Base-by-base conservation (phyloP, 2,888 invertebrate species). In the Glyphotaelius pellucidus region DNA sequence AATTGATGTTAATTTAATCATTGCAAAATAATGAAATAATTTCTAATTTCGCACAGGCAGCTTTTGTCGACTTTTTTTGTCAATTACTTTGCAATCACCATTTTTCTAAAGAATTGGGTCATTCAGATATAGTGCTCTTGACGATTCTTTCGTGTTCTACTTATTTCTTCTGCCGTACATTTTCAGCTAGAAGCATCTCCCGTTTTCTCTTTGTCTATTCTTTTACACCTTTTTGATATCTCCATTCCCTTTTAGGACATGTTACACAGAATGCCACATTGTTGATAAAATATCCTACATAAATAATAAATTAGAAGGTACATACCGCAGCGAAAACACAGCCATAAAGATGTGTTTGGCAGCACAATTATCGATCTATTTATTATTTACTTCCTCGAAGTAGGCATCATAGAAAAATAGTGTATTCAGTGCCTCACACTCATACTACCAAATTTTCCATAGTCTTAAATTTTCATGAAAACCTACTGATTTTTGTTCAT, bases 131-230 rank as follows among this genome's bases (percentile, higher is more conserved):
- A 67, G 52, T 67, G 19, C 52, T 67, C 19, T 67, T 67, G 25
- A 67, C 19, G 52, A 67, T 25, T 67, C 52, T 25, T 67, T 67
- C 52, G 14, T 25, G 52, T 67, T 19, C 52, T 67, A 67, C 52
- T 67, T 67, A 67, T 67, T 67, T 67, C 52, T 67, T 25, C 52
- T 67, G 52, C 52, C 52, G 52, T 25, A 67, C 25, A 67, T 67
- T 85, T n/a, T n/a, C 85, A 15, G 42, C 42, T 14, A 85, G 85
- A 85, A 42, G 9, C 85, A 85, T 85, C 38, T 85, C 85, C n/a
- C 47, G 42, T 85, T 85, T 14, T n/a, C 38, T 35, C 85, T 85
- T 85, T 85, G 85, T 85, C n/a, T 85, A 85, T 85, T 85, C 42
- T 85, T 85, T 38, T 38, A 42, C 85, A 25, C 38, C n/a, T 85